These are phyloP conservation scores for Chlorops oryzae DNA, from an alignment of 1,140 invertebrate genomes.

Conservation along the genomic window DNA sequence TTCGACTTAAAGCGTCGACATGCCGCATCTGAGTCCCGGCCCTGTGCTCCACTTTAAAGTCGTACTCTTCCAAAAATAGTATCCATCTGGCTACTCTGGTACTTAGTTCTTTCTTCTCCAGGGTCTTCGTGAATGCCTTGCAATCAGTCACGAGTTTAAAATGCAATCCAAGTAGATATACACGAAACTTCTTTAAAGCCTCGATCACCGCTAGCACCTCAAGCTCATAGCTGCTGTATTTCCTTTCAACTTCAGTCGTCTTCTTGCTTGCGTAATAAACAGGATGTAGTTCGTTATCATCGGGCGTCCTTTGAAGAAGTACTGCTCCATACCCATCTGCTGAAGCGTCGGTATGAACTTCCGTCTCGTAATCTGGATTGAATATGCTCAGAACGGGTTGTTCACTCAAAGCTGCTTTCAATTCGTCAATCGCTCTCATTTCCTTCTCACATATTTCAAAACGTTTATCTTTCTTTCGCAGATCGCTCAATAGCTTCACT, in stretches of 20 bases:
- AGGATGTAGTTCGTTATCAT: slow-evolving; percentile 47
- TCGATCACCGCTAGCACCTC: slow-evolving; percentile 50
- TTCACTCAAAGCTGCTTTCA: slow-evolving; percentile 16
- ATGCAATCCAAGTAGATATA: slow-evolving; percentile 19
- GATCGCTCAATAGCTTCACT: slow-evolving; percentile 31
- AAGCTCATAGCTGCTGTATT: slow-evolving; percentile 41
- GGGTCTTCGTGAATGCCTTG: slow-evolving; percentile 34
- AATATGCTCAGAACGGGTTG: slow-evolving; percentile 42
- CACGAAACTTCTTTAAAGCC: slow-evolving; percentile 25
- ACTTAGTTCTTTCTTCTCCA: slow-evolving; percentile 31
- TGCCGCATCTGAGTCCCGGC: slow-evolving; percentile 25
- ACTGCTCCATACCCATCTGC: slow-evolving; percentile 30
- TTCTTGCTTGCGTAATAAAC: slow-evolving; percentile 46
- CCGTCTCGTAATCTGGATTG: slow-evolving; percentile 26
- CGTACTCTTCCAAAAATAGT: slow-evolving; percentile 25
- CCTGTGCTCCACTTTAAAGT: slow-evolving; percentile 26
- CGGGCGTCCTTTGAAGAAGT: slow-evolving; percentile 30
- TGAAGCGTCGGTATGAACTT: slow-evolving; percentile 43
- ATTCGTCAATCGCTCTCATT: slow-evolving; percentile 5
- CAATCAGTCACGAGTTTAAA: slow-evolving; percentile 26
- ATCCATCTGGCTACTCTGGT: slow-evolving; percentile 30
- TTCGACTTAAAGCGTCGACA: slow-evolving; percentile 32
- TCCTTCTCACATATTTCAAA: slow-evolving; percentile 3
- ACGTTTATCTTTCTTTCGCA: slow-evolving; percentile 21
- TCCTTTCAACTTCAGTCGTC: slow-evolving; percentile 30